phyloP scores from a whole-genome alignment of 1,140 invertebrate genomes.

The Drosophila trapezifrons region DNA sequence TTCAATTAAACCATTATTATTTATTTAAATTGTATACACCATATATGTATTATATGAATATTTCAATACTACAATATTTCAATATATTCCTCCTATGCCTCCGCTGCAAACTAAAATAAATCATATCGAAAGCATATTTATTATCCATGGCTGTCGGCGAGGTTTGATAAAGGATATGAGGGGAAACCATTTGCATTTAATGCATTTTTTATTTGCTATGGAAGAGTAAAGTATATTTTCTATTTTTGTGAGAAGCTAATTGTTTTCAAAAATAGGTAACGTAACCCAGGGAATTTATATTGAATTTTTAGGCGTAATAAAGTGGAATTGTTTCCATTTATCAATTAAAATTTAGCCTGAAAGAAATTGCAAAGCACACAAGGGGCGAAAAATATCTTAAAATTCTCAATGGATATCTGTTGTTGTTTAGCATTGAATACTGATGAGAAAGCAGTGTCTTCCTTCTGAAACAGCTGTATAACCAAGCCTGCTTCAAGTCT shows the following conservation, averaged over 20 bases:
- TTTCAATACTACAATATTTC: constrained; percentile 42
- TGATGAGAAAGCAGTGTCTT: not conserved
- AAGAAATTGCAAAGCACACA: too few species aligned
- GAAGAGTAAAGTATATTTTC: too few species aligned
- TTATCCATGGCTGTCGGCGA: constrained; percentile 49
- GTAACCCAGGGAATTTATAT: too few species aligned
- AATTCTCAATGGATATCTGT: too few species aligned
- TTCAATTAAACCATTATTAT: constrained; percentile 74
- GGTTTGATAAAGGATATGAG: constrained; percentile 45
- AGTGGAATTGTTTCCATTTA: too few species aligned
- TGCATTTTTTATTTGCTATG: constrained; percentile 9
- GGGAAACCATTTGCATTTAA: constrained; percentile 32
- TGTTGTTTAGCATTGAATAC: not conserved
- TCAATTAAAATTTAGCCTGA: too few species aligned
- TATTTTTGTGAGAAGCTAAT: not conserved
- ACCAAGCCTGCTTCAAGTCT: not conserved
- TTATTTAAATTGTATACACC: constrained; percentile 66
- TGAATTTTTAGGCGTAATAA: too few species aligned
- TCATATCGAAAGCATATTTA: constrained; percentile 45
- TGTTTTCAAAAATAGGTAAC: not conserved
- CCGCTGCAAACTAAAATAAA: constrained; percentile 45
- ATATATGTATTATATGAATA: constrained; percentile 72
- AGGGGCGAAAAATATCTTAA: too few species aligned
- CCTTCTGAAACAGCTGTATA: not conserved
- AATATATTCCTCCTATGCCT: constrained; percentile 54